Conservation (phyloP, 2,888 invertebrate genomes). For the Lycia hirtaria region DNA sequence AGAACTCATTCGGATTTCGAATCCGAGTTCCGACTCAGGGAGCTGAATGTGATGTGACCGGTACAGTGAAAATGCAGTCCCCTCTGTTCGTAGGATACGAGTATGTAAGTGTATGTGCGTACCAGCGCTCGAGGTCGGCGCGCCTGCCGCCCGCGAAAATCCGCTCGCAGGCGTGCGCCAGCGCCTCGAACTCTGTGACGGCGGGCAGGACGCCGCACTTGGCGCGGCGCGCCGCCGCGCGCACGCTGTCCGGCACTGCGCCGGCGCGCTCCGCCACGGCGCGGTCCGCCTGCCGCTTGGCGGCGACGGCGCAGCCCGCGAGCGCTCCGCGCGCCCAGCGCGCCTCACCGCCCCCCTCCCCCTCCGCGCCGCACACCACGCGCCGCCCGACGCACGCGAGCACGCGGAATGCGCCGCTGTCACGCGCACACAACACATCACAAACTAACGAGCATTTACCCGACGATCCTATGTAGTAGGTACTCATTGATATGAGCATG, state of each 20-base stretch:
- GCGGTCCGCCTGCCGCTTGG: constrained; percentile 91
- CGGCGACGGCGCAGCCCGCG: constrained; percentile 70
- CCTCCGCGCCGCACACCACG: constrained; percentile 88
- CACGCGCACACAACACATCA: constrained; percentile 39
- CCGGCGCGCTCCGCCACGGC: constrained; percentile 91
- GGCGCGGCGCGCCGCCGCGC: constrained; percentile 62
- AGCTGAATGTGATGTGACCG: too few relatives aligned
- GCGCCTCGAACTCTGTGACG: constrained; percentile 95
- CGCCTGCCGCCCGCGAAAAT: constrained; percentile 94
- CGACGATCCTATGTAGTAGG: too few relatives aligned
- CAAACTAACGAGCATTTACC: not conserved
- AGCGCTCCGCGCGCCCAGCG: constrained; percentile 69
- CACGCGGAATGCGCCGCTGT: constrained; percentile 96
- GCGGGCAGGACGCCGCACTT: constrained; percentile 96
- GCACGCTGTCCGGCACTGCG: constrained; percentile 35
- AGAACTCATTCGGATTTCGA: too few relatives aligned
- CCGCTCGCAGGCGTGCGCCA: constrained; percentile 93
- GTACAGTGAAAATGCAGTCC: too few relatives aligned
- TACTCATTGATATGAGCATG: too few relatives aligned
- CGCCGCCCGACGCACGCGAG: constrained; percentile 96
- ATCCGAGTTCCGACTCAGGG: too few relatives aligned
- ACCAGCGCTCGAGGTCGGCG: constrained; percentile 76
- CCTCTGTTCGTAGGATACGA: too few relatives aligned
- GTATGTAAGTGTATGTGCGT: too few relatives aligned
- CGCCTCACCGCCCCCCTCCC: constrained; percentile 65